Base-by-base conservation (phyloP, 1,140 invertebrate species). In the Bathynomus jamesi region DNA sequence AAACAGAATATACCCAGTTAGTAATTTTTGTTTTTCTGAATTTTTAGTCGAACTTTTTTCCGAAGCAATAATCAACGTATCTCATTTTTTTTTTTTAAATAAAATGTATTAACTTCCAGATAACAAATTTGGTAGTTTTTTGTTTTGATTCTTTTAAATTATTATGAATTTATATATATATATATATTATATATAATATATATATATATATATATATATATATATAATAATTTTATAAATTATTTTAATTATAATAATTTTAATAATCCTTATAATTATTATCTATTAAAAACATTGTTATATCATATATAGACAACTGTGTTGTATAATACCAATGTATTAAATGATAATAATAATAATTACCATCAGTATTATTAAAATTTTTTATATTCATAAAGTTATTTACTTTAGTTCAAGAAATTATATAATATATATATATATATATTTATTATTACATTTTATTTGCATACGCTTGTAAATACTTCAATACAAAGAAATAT, bases 391-490 rank as follows among this genome's bases (percentile, higher is more conserved):
- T 10, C 24, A 40, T 40, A 62, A 10, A 62, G 7, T 10, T 62
- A 62, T 62, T 10, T 62, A 62, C 24, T 10, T 8, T 21, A 21
- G 7, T 8, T 21, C 7, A 62, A 10, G 24, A 21, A 62, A 10
- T 10, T 62, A 62, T 62, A 62, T 62, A 27, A 64, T 63, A 63
- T 63, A 63, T 63, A 63, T 63, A 63, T 63, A 63, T 63, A 63
- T 4, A 63, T 63, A 21, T 21, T 24, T 63, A 63, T 63, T 3
- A 24, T 24, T 63, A 63, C 8, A 5, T 5, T 63, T 3, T 25
- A 21, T 63, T 24, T 4, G 27, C 27, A 63, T 63, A 63, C 8
- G 8, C 27, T 24, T 63, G 27, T 63, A 63, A 24, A 63, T 63
- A 63, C 27, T 24, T 63, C n/a, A 24, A 63, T 63, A 63, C 27